Percentiles rank a stretch among this genome's conserved stretches.
These are phyloP conservation scores for Hypsibius dujardini DNA, from an alignment of 1,140 invertebrate species.

Conservation along the genomic window DNA sequence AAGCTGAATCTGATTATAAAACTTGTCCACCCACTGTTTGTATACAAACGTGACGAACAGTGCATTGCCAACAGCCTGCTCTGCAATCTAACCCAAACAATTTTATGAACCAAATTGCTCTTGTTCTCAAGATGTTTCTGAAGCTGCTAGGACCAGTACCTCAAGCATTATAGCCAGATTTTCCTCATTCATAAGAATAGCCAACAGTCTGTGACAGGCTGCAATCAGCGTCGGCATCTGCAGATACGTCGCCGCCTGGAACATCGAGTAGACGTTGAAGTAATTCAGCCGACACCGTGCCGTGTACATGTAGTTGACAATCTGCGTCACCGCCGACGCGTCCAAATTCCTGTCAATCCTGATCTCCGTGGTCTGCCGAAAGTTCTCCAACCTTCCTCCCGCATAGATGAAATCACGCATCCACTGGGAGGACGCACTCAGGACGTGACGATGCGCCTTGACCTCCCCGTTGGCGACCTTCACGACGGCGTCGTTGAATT, in stretches of 20 bases:
- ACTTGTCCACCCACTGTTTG: background rate
- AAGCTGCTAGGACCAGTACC: background rate
- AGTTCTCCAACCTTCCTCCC: background rate
- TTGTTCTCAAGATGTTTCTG: background rate
- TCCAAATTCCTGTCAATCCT: background rate
- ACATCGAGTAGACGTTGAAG: constrained; percentile 11
- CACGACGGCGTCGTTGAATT: constrained; percentile 9
- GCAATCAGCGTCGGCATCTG: background rate
- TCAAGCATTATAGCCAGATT: constrained; percentile 7
- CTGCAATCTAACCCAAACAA: constrained; percentile 1
- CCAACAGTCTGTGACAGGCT: background rate
- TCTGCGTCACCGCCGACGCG: background rate
- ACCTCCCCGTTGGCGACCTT: constrained; percentile 11
- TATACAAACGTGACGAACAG: background rate
- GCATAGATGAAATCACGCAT: background rate
- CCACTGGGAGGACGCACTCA: background rate
- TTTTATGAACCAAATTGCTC: background rate
- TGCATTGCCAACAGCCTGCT: background rate
- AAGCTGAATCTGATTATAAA: constrained; percentile 7
- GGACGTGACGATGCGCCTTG: background rate
- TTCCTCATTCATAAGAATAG: background rate
- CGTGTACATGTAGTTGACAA: constrained; percentile 15
- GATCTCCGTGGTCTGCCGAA: background rate
- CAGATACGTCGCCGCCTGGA: background rate
- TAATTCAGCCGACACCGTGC: constrained; percentile 9